Conservation (phyloP, 2,113 vertebrate genomes). For the Seriola dumerili region DNA sequence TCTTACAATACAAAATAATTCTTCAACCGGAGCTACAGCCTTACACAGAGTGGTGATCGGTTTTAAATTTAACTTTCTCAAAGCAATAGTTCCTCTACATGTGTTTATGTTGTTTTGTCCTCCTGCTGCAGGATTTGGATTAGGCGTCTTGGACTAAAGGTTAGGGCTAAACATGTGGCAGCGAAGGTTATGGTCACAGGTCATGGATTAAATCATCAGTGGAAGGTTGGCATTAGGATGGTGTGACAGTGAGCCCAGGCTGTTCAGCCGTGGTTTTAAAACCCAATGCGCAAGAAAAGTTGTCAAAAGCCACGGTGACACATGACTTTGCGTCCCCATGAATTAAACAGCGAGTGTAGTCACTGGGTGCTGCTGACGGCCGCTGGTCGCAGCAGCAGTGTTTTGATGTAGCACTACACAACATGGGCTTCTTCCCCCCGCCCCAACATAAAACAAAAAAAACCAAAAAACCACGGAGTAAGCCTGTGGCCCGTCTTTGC, state of each 20-base stretch:
- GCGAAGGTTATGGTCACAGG: not conserved
- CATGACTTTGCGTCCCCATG: constrained; percentile 19
- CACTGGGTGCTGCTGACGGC: constrained; percentile 25
- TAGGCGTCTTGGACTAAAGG: constrained; percentile 23
- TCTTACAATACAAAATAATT: too few species aligned
- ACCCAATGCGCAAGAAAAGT: not conserved
- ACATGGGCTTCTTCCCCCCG: constrained; percentile 21
- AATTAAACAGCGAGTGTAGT: constrained; percentile 37
- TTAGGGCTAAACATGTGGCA: constrained; percentile 34
- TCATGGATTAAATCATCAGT: constrained; percentile 27
- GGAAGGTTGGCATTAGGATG: not conserved
- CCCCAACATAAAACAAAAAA: not conserved
- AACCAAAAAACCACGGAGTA: not conserved
- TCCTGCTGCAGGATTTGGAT: constrained; percentile 19
- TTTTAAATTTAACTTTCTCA: too few species aligned
- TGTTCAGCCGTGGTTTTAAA: constrained; percentile 1
- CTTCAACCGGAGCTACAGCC: too few species aligned
- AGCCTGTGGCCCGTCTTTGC: constrained; percentile 60
- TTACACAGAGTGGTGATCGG: too few species aligned
- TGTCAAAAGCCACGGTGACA: constrained; percentile 11
- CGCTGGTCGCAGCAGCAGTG: constrained; percentile 18
- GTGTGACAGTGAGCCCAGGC: constrained; percentile 10
- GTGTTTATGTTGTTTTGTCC: too few species aligned
- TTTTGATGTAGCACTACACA: constrained; percentile 35
- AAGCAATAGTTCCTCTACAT: too few species aligned